Evolutionary conservation across 2,797 vertebrate species (phyloP), one percentile per base, ranked within the genome.

Genomic region (Hafferia zeledoni): DNA sequence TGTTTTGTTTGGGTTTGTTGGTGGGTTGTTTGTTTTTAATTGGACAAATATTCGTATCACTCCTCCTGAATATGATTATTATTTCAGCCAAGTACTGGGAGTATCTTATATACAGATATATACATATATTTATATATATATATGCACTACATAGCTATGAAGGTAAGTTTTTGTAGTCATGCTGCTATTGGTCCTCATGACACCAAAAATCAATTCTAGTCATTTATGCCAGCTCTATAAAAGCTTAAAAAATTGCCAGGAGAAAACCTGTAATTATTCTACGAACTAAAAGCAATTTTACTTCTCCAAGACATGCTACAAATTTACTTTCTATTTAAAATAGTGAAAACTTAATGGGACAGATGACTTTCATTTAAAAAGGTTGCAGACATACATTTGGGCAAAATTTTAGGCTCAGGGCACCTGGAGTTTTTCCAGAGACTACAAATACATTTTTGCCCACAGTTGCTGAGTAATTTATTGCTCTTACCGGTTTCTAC

Each of bases 401-500:
- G 70, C 31, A 61, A 57, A 68, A 27, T 18, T 60, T 76, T 12
- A 53, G 30, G 82, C 11, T 55, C 49, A 56, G 16, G 37, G 23
- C 28, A 95, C n/a, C 50, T 11, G 50, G 25, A 60, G 7, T 14
- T 72, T 55, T 69, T 59, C 60, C 50, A 55, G 37, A 82, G 30
- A 74, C 19, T 28, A 19, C 27, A 60, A 67, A 57, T 33, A 81
- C 39, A 82, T 46, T 79, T 88, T 47, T 74, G 57, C 47, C 72
- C 31, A 55, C 13, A 27, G 30, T 13, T 70, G 55, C 78, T 87
- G 46, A 46, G 7, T 57, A 61, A 44, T 79, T 67, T 47, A 93
- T 44, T 49, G 69, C 25, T 72, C 97, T 98, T 97, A 98, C 98
- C 97, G 60, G 98, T 97, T 95, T 99, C 99, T 56, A 98, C 94